Conservation (phyloP, 2,113 vertebrate species). For the Eptesicus fuscus region DNA sequence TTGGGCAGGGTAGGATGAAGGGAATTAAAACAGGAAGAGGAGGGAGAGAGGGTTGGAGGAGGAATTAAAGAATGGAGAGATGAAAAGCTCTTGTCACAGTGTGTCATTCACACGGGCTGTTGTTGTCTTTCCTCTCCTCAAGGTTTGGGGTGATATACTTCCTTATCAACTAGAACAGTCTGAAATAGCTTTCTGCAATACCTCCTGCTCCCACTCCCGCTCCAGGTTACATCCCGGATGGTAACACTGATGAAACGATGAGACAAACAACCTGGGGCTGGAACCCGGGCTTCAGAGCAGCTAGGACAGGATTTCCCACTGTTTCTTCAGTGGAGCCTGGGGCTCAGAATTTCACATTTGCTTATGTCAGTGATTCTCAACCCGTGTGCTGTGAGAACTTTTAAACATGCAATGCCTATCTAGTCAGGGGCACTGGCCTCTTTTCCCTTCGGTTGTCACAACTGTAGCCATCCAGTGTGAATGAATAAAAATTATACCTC, state of each 20-base stretch:
- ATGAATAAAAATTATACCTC: not conserved
- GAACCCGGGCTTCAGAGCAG: not conserved
- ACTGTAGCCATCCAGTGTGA: not conserved
- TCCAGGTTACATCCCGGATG: not conserved
- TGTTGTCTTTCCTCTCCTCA: not conserved
- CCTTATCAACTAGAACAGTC: not conserved
- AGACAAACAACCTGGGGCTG: not conserved
- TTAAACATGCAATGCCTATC: not conserved
- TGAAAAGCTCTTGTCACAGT: not conserved
- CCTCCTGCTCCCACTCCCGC: not conserved
- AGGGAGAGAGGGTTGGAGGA: not conserved
- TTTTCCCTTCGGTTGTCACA: not conserved
- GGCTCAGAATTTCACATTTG: not conserved
- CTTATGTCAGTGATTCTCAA: not conserved
- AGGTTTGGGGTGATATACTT: not conserved
- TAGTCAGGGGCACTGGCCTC: not conserved
- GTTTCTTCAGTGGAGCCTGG: not conserved
- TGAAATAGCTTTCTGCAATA: not conserved
- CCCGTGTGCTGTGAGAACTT: not conserved
- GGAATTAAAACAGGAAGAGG: not conserved
- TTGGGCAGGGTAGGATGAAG: not conserved
- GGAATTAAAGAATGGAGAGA: not conserved
- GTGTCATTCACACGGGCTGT: not conserved
- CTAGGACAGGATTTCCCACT: not conserved
- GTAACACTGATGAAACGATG: not conserved